Base-by-base conservation (phyloP, 2,797 vertebrate genomes). In the Molothrus aeneus region DNA sequence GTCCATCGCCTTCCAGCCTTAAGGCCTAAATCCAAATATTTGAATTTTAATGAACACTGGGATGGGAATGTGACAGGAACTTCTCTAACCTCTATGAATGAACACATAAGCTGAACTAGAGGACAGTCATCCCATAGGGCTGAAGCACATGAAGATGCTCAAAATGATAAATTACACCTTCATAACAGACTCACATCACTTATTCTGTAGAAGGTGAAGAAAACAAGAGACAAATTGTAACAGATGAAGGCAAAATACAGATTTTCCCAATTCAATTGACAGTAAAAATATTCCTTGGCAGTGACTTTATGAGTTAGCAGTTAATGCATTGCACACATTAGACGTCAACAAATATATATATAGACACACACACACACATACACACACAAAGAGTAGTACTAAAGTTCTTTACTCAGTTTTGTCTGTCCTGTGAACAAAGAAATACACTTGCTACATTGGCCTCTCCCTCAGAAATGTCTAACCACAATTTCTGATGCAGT, bases 21-120 rank as follows among this genome's bases (percentile, higher is more conserved):
- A 31, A 83, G 83, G 17, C 38, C 86, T 91, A 85, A 86, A 70
- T 38, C 24, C 64, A 92, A 89, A 86, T 91, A 56, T 43, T 38
- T 78, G 80, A 50, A 61, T 74, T 12, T 51, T 91, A 57, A n/a
- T 60, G 78, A 64, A 43, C 15, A 47, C 24, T 63, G 57, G 63
- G 91, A 70, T 80, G 19, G 45, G 17, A 66, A 63, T 63, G 31
- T 25, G 24, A 64, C 48, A 72, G 71, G 88, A 80, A 48, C n/a
- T 81, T 45, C 42, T 92, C 68, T 81, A 71, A 43, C 24, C 16
- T n/a, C 70, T 29, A 13, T 36, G 60, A 77, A 83, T 42, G 21
- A 90, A 72, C 4, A 42, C 13, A 5, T 17, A 25, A 78, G 31
- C 11, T 26, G 63, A 40, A 34, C 31, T 22, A 32, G 69, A 36